Conservation (phyloP, 1,140 invertebrate genomes). For the Macrosteles quadrilineatus region DNA sequence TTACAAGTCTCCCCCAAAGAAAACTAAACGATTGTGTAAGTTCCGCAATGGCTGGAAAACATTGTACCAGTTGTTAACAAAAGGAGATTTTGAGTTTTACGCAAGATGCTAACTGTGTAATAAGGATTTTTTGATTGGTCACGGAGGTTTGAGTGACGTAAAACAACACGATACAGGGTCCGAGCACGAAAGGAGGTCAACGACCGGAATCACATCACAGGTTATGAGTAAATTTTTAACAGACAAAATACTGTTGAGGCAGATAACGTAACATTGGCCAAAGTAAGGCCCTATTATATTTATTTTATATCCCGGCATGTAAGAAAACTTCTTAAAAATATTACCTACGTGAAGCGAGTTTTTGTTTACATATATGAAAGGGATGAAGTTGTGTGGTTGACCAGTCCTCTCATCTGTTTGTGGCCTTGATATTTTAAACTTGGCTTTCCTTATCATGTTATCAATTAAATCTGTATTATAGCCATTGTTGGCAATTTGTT, state of each 20-base stretch:
- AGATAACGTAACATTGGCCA: background rate
- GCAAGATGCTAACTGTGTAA: background rate
- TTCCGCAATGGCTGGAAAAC: background rate
- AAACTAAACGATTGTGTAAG: conserved; percentile 5
- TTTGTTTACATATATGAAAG: too few relatives aligned
- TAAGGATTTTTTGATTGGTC: conserved; percentile 1
- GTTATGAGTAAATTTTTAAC: conserved; percentile 3
- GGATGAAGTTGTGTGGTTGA: too few relatives aligned
- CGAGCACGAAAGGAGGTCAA: background rate
- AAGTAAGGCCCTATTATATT: too few relatives aligned
- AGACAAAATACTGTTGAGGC: too few relatives aligned
- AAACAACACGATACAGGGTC: background rate
- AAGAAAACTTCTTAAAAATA: too few relatives aligned
- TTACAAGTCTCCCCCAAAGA: background rate
- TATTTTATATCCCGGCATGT: too few relatives aligned
- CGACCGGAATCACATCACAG: background rate
- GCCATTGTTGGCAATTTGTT: too few relatives aligned
- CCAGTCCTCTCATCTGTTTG: too few relatives aligned
- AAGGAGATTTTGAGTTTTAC: background rate
- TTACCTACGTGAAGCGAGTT: too few relatives aligned
- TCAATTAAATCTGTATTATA: too few relatives aligned
- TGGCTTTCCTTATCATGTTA: too few relatives aligned
- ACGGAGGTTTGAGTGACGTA: conserved; percentile 9
- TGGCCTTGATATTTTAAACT: too few relatives aligned
- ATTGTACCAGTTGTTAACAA: background rate